Evolutionary conservation across 2,888 invertebrate genomes (phyloP), one percentile per base, ranked within the genome.

Genomic region (Pyralis farinalis): DNA sequence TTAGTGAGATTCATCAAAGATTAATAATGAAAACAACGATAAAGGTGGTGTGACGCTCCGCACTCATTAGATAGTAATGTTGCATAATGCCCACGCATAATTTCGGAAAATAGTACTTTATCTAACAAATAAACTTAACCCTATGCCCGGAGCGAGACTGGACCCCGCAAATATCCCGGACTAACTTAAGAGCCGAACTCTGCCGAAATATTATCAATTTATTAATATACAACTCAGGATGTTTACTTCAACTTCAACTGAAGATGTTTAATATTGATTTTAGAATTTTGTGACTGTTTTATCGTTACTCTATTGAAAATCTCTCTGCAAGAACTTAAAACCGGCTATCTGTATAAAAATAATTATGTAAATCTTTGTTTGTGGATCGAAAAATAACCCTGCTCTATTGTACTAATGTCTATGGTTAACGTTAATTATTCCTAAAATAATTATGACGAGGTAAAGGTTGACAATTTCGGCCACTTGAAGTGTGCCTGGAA

Each of bases 341-440:
- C 87, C 80, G 86, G 88, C 73, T 87, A 66, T 88, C 83, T 71
- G 87, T 88, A 87, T 85, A 88, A 88, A 88, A 88, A 87, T 88
- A 88, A 87, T 25, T 78, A 66, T 80, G 71, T 82, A 73, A 73
- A 71, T 83, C 75, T 84, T 81, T 83, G 78, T 84, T 65, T 85
- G 85, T 87, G 85, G 87, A 86, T 88, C 87, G 87, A 87, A 88
- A 88, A 88, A 80, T 81, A 88, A 88, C 87, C 87, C 87, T 87
- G 88, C 84, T 86, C 87, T 88, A 88, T 88, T 87, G 85, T 84
- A 86, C 86, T 88, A 88, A 79, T 71, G 66, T 62, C 86, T 88
- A 88, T 88, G 86, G 82, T 87, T 87, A 87, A 86, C 71, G 74
- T 81, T 86, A 87, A 86, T 83, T 86, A 87, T 68, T 72, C 77